Conservation (phyloP, 2,888 invertebrate species). For the Linnaemya tessellans region DNA sequence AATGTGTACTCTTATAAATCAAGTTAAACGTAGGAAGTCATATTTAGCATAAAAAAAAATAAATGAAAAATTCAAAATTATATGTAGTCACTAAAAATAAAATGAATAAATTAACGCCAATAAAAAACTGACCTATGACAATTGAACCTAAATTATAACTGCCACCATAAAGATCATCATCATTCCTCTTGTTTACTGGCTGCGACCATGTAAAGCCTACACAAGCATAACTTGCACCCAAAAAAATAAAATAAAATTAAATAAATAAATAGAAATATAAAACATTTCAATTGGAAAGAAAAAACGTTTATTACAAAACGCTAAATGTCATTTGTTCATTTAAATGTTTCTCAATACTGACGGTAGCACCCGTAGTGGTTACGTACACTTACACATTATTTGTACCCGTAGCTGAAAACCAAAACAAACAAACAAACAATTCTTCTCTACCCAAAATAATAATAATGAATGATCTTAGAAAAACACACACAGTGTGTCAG, state of each 20-base stretch:
- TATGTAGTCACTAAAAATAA: not conserved
- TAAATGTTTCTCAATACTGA: constrained; percentile 21
- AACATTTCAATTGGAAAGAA: constrained; percentile 56
- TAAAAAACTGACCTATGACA: constrained; percentile 68
- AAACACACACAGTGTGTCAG: not conserved
- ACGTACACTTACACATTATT: not conserved
- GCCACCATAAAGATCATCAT: constrained; percentile 28
- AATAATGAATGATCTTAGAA: constrained; percentile 12
- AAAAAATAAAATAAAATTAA: not conserved
- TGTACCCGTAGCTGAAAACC: not conserved
- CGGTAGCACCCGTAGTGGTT: no score
- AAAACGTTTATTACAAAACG: constrained; percentile 51
- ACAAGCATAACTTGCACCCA: not conserved
- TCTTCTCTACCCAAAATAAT: constrained; percentile 9
- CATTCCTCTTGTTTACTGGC: not conserved
- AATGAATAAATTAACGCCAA: constrained; percentile 35
- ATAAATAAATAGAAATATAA: not conserved
- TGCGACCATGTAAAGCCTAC: not conserved
- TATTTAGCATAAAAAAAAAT: not conserved
- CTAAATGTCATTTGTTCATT: constrained; percentile 56
- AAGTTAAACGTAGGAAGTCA: not conserved
- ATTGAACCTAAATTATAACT: constrained; percentile 61
- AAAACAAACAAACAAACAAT: constrained; percentile 29
- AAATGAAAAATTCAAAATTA: not conserved
- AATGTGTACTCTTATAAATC: not conserved